Evolutionary conservation across 2,113 vertebrate species (phyloP), one percentile per base, ranked within the genome.

Genomic region (Emydura subglobosa): DNA sequence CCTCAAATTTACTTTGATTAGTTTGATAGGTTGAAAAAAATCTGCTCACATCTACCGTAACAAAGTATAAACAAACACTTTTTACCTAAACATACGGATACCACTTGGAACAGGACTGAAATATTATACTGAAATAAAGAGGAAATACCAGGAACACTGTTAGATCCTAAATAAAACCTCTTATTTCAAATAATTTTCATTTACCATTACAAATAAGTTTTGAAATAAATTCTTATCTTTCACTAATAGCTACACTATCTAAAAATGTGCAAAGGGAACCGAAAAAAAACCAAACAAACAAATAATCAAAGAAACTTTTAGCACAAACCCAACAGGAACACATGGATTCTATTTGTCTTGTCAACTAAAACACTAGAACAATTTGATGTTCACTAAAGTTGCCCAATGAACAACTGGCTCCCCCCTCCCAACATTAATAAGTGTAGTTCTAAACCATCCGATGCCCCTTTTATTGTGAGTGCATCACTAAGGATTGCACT

Each of bases 361-460:
- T 96, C 96, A 96, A 96, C 92, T 90, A 93, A 94, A 93, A 95
- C 95, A 94, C 95, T 83, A 85, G 57, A 91, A 92, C 91, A 78
- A 13, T 39, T 72, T 39, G 16, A 72, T n/a, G 19, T 9, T 72
- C 65, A 39, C 65, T 72, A n/a, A 17, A 39, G n/a, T 72, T 39
- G n/a, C n/a, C 22, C 65, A 39, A 21, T 72, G n/a, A 72, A 22
- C 19, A 95, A 95, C 92, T 54, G 74, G 90, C 51, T 89, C 91
- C 55, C 93, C 88, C 61, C 42, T 74, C 87, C 65, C 92, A 61
- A 87, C 78, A 53, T 90, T 53, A 92, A 68, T 13, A 78, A 76
- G 42, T 13, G 24, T 44, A 76, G 39, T 76, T 76, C 72, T 76
- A 25, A 78, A 24, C 47, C 42, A 50, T 3, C 29, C 57, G 22